A percentile compares a stretch with the other conserved stretches of the same genome.
These are phyloP conservation scores for Acanthacorydalis orientalis DNA, from an alignment of 2,888 invertebrate genomes.

Conservation along the genomic window DNA sequence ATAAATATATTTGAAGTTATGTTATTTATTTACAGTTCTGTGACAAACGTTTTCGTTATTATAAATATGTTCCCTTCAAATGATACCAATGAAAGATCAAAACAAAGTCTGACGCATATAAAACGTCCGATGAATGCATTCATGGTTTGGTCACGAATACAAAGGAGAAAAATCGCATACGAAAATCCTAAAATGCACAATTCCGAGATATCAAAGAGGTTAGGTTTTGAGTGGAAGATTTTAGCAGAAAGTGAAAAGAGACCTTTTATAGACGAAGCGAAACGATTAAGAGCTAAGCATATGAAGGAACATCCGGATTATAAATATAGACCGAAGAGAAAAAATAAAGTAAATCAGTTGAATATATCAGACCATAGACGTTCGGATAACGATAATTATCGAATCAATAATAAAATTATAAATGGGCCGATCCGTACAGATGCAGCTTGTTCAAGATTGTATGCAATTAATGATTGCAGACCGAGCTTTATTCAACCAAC, in stretches of 20 bases:
- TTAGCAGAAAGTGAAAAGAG: conserved; percentile 61
- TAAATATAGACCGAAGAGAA: conserved; percentile 25
- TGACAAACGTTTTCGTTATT: too few species aligned
- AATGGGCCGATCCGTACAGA: too few species aligned
- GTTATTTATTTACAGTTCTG: too few species aligned
- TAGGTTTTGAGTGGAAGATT: conserved; percentile 75
- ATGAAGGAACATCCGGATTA: conserved; percentile 4
- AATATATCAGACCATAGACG: too few species aligned
- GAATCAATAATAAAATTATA: too few species aligned
- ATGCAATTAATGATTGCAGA: too few species aligned
- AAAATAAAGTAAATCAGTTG: conserved; percentile 31
- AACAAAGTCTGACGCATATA: conserved; percentile 41
- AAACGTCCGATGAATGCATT: conserved; percentile 92
- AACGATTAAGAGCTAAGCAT: conserved; percentile 25
- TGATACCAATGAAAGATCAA: conserved; percentile 19
- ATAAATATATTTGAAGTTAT: too few species aligned
- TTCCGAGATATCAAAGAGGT: conserved; percentile 63
- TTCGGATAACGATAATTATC: too few species aligned
- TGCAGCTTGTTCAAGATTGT: too few species aligned
- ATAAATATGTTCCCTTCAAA: too few species aligned
- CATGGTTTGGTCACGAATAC: conserved; percentile 70
- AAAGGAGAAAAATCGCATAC: conserved; percentile 65
- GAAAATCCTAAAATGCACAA: conserved; percentile 68
- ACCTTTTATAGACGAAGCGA: conserved; percentile 82
- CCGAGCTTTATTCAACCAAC: too few species aligned